Conservation (phyloP, 2,888 invertebrate genomes). For the Nemapogon koenigi region DNA sequence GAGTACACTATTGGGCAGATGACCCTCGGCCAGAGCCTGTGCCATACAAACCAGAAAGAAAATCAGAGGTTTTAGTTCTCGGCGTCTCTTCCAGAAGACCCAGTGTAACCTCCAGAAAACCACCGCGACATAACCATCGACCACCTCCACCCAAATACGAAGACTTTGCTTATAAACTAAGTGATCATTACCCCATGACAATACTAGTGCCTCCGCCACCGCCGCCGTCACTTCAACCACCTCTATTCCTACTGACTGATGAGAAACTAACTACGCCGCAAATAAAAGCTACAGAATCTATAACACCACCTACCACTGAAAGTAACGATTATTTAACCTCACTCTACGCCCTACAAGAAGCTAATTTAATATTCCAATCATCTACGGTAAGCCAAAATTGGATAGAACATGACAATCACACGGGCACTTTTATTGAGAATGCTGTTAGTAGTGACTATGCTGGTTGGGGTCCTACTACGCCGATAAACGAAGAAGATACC, state of each 20-base stretch:
- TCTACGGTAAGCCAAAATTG: slow-evolving; percentile 60
- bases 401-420: slow-evolving; percentile 32
- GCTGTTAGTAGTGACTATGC: slow-evolving; percentile 52
- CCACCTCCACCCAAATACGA: slow-evolving; percentile 45
- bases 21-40: slow-evolving; percentile 65
- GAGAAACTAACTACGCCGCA: slow-evolving; percentile 24
- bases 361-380: slow-evolving; percentile 70
- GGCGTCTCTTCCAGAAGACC: slow-evolving; percentile 74
- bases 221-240: slow-evolving; percentile 47
- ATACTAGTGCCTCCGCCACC: slow-evolving; percentile 74
- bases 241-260: slow-evolving; percentile 35
- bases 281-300: slow-evolving; percentile 23
- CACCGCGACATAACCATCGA: slow-evolving; percentile 29
- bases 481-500: slow-evolving; percentile 28
- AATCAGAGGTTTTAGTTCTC: slow-evolving; percentile 72
- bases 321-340: slow-evolving; percentile 23
- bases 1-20: slow-evolving; percentile 82
- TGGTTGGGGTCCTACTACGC: slow-evolving; percentile 57
- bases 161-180: slow-evolving; percentile 55
- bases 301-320: slow-evolving; percentile 20
- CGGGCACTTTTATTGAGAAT: slow-evolving; percentile 28
- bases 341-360: slow-evolving; percentile 64
- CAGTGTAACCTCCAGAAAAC: slow-evolving; percentile 59
- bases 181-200: slow-evolving; percentile 68
- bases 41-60: slow-evolving; percentile 57